Base-by-base conservation (phyloP, 2,888 invertebrate species). In the Drosophila buzzatii region DNA sequence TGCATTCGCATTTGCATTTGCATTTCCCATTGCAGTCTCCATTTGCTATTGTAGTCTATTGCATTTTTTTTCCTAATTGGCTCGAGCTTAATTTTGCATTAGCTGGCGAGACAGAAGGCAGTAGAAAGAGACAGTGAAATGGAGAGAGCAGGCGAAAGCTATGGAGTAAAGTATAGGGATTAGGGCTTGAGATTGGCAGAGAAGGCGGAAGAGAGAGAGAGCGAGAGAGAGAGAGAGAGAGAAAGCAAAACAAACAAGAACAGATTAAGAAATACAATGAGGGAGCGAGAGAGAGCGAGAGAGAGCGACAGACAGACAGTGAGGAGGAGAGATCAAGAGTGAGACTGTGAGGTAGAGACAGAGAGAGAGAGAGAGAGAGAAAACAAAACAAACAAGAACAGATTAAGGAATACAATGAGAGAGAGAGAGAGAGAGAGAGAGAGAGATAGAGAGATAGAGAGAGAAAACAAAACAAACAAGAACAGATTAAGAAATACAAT, bases 21-120 rank as follows among this genome's bases (percentile, higher is more conserved):
- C 14, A 33, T 8, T 27, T 8, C 14, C 27, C 35, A 44, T 57
- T 57, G 6, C 20, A n/a, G 23, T 12, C 33, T 18, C n/a, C 10
- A 6, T 45, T 9, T 33, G n/a, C n/a, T 45, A 45, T 47, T 58
- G 37, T 58, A 3, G 12, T 37, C 45, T 37, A 37, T 58, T 58
- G 12, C 45, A 47, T 45, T 45, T 57, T 45, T 57, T 45, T 45
- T 16, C 42, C n/a, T 57, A 45, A 45, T 57, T 45, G 35, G 57
- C 9, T 14, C 23, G 2, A 58, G 45, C 23, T 58, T 45, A 2
- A n/a, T 45, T 58, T 45, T n/a, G 10, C 12, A 51, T 33, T 33
- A n/a, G 2, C 16, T 27, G 9, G 41, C 0, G 27, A 23, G 12
- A 12, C 12, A 44, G 27, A 12, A 12, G 12, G 20, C 6, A 20